Base-by-base conservation (phyloP, 2,888 invertebrate species). In the Hetaerina titia region DNA sequence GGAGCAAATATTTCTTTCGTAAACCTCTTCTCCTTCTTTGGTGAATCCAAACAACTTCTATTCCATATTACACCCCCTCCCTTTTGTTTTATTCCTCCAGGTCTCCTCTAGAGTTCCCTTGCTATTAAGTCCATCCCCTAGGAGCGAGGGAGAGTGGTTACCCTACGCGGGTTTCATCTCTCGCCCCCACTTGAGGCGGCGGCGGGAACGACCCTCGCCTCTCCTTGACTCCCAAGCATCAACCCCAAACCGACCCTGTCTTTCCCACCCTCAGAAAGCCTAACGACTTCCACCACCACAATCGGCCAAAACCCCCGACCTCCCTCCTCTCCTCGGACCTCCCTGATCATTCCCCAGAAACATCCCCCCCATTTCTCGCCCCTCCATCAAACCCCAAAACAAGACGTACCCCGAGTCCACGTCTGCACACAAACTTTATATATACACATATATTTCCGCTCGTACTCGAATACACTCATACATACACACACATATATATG, bases 211-310 rank as follows among this genome's bases (percentile, higher is more conserved):
- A 69, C n/a, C 81, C 81, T 15, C 9, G 81, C 81, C 81, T 22
- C 31, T 15, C 11, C 2, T 11, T 0, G 31, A 69, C 81, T 11
- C 19, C 22, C 25, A 81, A 81, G 15, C 81, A 81, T 81, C 81
- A 31, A 22, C 74, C 89, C n/a, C 57, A 57, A 57, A 57, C 56
- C 57, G 22, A 6, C 45, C 19, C 25, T 13, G 2, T 22, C 1
- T 60, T 25, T 90, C 45, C 63, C 90, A 45, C 89, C 22, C 89
- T 15, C 81, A n/a, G 31, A 81, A 81, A 81, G 81, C 81, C 81
- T 81, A 81, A 81, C 81, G 81, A 81, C 89, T 89, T n/a, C 81
- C 81, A 17, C 31, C 58, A 89, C 45, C 81, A 81, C 45, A 25
- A n/a, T 5, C 90, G 45, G n/a, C 31, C 81, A 31, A 81, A 6